Base-by-base conservation (phyloP, 2,797 vertebrate genomes). In the Pseudocheirus occidentalis region DNA sequence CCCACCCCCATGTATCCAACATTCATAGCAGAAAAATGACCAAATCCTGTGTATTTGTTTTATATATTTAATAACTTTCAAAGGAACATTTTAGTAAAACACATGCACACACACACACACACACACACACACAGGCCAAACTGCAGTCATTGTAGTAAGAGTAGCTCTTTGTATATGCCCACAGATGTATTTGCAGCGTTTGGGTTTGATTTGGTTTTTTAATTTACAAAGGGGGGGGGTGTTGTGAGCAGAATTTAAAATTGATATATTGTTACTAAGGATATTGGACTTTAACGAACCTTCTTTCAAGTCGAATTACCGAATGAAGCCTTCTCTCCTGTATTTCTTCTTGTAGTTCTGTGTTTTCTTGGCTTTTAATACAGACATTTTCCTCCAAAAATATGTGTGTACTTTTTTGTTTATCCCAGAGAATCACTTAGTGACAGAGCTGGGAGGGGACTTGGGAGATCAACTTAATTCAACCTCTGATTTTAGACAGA, bases 41-140 rank as follows among this genome's bases (percentile, higher is more conserved):
- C 98, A 95, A 93, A 97, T 94, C 97, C 97, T 98, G 95, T 97
- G 98, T 98, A 97, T 98, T 98, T 97, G 92, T 98, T 99, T 98
- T 98, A 21, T 98, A 99, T 97, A 98, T 98, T 98, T 98, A 98
- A 96, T 98, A 98, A 91, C 96, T 98, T 98, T 98, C 97, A 97
- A 98, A 98, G 4, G 93, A 98, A 98, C 92, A 93, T 98, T 98
- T 99, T 98, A 96, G 97, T 98, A 97, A 98, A 98, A 98, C 94
- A 0, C 57, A 52, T 12, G 81, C 90, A 91, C 97, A 94, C 91
- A 97, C 91, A 91, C 97, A 94, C 91, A 96, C 56, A 97, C 95
- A 0, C 55, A 52, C 14, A 89, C 90, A 92, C 92, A 91, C 97
- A 94, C 91, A 96, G 54, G 95, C 95, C 50, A 94, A 96, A 96